Evolutionary conservation across 1,140 invertebrate genomes (phyloP), one percentile per base, ranked within the genome.

Genomic region (Carcinoscorpius rotundicauda): DNA sequence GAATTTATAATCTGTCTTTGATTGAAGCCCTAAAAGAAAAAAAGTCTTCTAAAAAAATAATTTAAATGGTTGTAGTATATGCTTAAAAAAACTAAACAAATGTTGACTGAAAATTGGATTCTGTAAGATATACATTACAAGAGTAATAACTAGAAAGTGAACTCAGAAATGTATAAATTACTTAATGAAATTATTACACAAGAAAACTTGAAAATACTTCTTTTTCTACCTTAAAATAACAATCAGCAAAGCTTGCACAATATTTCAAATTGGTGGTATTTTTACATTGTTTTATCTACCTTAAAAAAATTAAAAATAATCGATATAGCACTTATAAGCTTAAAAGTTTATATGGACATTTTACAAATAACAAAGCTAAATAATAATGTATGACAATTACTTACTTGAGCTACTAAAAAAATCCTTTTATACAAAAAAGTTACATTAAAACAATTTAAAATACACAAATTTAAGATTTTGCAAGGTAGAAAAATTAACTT

Each of bases 1-100:
- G 60, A 73, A 73, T n/a, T 66, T 62, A 60, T 73, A 73, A 29
- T 69, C 66, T 29, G 65, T 65, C 29, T 68, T 64, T 29, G 70
- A 68, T 48, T 71, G 66, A 3, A 73, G 66, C 11, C 68, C 69
- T 68, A 51, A 58, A 63, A 62, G n/a, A 51, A 61, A 61, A 48
- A n/a, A n/a, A 51, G 49, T 8, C 0, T 11, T 49, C 11, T 60
- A 60, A 60, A 48, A 9, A 60, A 60, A 29, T 3, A n/a, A n/a
- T 61, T 4, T 61, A 61, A 49, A 51, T 50, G n/a, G 6, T 55
- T 29, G 11, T 53, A 55, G 5, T 10, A 62, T n/a, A 55, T 9
- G n/a, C n/a, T 9, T 55, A 3, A 55, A n/a, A 2, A 55, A 55
- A 9, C 8, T 8, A 55, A 55, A 55, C n/a, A 29, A 29, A 29